Conservation (phyloP, 2,113 vertebrate genomes). For the Crotalus helleri region DNA sequence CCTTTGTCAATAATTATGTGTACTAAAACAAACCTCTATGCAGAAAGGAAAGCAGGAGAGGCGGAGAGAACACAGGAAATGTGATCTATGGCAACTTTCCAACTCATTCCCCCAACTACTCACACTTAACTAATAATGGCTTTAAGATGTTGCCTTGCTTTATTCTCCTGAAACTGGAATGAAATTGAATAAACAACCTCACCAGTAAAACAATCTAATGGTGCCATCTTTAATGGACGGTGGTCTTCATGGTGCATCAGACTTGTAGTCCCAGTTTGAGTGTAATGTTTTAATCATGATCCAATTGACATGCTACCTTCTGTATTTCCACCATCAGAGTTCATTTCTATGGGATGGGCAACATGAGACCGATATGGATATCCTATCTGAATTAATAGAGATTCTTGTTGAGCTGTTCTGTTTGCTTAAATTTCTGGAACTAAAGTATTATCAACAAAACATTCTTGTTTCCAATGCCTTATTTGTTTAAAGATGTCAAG, state of each 20-base stretch:
- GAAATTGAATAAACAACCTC: neutral
- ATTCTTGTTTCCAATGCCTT: neutral
- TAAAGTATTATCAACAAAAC: neutral
- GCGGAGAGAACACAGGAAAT: neutral
- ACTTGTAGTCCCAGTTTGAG: neutral
- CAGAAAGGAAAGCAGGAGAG: neutral
- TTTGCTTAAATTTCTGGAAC: neutral
- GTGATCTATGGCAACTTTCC: neutral
- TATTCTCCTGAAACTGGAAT: neutral
- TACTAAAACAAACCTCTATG: neutral
- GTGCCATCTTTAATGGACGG: neutral
- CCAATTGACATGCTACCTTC: neutral
- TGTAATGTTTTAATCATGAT: neutral
- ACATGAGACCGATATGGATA: neutral
- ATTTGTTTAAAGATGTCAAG: neutral
- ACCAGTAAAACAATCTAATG: neutral
- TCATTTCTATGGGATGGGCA: neutral
- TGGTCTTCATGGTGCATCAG: neutral
- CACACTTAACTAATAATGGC: neutral
- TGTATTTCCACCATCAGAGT: neutral
- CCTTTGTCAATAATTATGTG: neutral
- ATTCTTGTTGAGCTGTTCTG: neutral
- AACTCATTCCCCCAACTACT: neutral
- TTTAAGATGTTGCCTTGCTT: neutral
- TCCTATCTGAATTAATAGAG: neutral